Percentiles rank a stretch among this genome's conserved stretches.
phyloP scores from a whole-genome alignment of 35 echinoderm and acorn worm species.

The Stichopus chloronotus region DNA sequence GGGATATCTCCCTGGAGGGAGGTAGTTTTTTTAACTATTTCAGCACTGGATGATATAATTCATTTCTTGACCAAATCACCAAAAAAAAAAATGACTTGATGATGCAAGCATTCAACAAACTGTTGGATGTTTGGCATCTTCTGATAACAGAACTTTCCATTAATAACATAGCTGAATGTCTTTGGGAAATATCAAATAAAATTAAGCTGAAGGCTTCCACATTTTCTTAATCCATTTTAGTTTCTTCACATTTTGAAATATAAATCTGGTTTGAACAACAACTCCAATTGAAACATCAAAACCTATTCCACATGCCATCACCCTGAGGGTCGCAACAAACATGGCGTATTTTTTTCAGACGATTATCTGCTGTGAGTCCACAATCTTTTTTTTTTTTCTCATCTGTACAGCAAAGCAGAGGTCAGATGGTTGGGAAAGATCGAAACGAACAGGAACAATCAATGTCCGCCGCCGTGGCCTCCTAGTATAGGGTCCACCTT shows the following conservation, averaged over 20 bases:
- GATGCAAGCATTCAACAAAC: no score
- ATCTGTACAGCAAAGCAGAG: slow-evolving; percentile 30
- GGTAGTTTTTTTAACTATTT: no score
- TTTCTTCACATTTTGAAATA: slow-evolving; percentile 29
- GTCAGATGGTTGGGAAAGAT: slow-evolving; percentile 39
- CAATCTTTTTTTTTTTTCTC: not conserved
- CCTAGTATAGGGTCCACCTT: slow-evolving; percentile 55
- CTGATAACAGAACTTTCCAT: no score
- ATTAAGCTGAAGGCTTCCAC: not conserved
- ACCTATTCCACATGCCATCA: not conserved
- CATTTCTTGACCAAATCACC: no score
- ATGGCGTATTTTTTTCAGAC: not conserved
- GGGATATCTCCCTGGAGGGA: no score
- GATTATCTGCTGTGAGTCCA: not conserved
- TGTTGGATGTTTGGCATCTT: no score
- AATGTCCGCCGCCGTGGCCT: slow-evolving; percentile 45
- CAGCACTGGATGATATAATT: no score
- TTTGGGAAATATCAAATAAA: not conserved
- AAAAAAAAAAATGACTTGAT: no score
- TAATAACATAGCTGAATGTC: no score
- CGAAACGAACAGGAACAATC: not conserved
- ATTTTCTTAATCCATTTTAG: not conserved
- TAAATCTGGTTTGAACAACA: slow-evolving; percentile 36
- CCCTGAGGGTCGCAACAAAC: not conserved
- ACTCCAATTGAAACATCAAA: slow-evolving; percentile 27